phyloP scores from a whole-genome alignment of 2,888 invertebrate genomes.

The Cheilosia vernalis region DNA sequence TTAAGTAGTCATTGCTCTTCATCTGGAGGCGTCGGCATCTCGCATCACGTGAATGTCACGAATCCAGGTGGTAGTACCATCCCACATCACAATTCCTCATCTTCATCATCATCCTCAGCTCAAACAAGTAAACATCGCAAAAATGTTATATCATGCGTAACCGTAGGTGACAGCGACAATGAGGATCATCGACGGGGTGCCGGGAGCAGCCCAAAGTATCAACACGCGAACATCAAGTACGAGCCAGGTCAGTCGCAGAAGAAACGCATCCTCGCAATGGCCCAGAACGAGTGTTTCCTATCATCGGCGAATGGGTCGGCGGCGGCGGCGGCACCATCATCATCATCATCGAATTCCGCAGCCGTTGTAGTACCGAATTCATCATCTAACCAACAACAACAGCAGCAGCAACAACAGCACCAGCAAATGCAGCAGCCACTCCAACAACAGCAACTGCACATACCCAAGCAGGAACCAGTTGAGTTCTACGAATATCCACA shows the following conservation, averaged over 20 bases:
- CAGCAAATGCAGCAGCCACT: slow-evolving; percentile 84
- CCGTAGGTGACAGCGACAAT: slow-evolving; percentile 90
- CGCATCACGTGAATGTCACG: slow-evolving; percentile 70
- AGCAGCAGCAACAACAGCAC: slow-evolving; percentile 69
- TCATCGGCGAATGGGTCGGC: slow-evolving; percentile 81
- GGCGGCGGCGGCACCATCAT: slow-evolving; percentile 19
- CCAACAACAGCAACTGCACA: slow-evolving; percentile 78
- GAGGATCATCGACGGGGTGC: slow-evolving; percentile 85
- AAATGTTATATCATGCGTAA: slow-evolving; percentile 91
- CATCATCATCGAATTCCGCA: slow-evolving; percentile 47
- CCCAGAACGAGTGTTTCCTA: slow-evolving; percentile 89
- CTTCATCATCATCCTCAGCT: slow-evolving; percentile 71
- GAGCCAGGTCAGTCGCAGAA: slow-evolving; percentile 91
- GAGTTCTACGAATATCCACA: slow-evolving; percentile 82
- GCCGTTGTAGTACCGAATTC: slow-evolving; percentile 35
- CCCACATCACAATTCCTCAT: slow-evolving; percentile 66
- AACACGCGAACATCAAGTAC: slow-evolving; percentile 81
- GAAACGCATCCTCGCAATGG: slow-evolving; percentile 94
- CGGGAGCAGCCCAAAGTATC: slow-evolving; percentile 78
- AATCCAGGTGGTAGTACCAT: slow-evolving; percentile 64
- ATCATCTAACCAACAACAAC: slow-evolving; percentile 69
- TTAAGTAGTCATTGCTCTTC: slow-evolving; percentile 75
- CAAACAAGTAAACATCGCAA: slow-evolving; percentile 84
- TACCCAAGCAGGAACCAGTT: slow-evolving; percentile 83
- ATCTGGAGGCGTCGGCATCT: slow-evolving; percentile 74